These are phyloP conservation scores for Caretta caretta DNA, from an alignment of 2,113 vertebrate genomes.

Conservation along the genomic window DNA sequence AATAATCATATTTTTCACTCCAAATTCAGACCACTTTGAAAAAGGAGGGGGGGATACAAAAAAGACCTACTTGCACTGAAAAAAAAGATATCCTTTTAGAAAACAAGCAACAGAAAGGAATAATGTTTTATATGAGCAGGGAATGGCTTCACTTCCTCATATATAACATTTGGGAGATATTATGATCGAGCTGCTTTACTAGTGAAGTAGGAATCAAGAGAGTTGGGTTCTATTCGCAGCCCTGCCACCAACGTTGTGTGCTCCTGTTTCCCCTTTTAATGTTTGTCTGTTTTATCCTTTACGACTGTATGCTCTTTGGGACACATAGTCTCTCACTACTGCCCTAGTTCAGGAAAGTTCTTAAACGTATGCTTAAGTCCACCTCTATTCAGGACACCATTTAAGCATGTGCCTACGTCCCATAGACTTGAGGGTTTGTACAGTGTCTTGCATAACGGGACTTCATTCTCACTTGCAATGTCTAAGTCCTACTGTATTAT, in stretches of 20 bases:
- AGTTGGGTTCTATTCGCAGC: neutral
- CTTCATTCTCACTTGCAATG: fast-evolving
- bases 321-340: neutral
- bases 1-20: neutral
- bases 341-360: neutral
- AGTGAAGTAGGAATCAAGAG: neutral
- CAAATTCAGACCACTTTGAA: neutral
- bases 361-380: neutral
- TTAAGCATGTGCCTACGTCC: neutral
- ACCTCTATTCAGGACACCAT: neutral
- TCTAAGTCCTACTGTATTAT: neutral
- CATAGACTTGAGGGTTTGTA: neutral
- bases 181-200: neutral
- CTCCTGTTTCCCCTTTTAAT: too few species aligned
- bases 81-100: neutral
- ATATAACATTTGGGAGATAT: too few species aligned
- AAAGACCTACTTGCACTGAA: neutral
- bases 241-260: neutral
- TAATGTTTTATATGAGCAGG: neutral
- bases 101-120: neutral
- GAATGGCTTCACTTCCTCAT: neutral
- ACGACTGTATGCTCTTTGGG: neutral
- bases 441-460: neutral
- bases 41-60: too few species aligned
- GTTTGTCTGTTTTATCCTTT: too few species aligned